Percentiles rank a stretch among this genome's conserved stretches.
phyloP scores from a whole-genome alignment of 2,888 invertebrate genomes.

The Pristionchus entomophagus region DNA sequence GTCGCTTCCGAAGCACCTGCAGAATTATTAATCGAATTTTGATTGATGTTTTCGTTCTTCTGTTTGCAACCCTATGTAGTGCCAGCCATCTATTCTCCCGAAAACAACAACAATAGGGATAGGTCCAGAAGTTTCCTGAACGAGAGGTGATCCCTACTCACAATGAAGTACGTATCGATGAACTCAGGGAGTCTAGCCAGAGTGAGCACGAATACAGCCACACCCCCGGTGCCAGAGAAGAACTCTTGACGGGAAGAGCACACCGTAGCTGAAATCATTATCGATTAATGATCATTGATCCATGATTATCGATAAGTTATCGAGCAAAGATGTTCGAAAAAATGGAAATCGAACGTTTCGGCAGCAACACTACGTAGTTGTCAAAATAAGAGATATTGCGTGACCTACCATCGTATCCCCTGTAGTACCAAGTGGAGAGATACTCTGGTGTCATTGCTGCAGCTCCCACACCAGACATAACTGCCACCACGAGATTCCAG shows the following conservation, averaged over 20 bases:
- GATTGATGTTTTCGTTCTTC: no score
- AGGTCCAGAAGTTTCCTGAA: no score
- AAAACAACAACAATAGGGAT: no score
- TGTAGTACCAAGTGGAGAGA: not conserved
- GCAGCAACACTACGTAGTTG: no score
- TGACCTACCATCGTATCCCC: conserved; percentile 7
- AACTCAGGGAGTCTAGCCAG: not conserved
- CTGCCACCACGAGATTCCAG: not conserved
- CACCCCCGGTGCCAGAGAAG: conserved; percentile 1
- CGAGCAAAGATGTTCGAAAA: no score
- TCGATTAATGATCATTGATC: no score
- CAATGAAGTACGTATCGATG: conserved; percentile 2
- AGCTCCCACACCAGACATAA: not conserved
- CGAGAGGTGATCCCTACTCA: no score
- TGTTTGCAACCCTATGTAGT: no score
- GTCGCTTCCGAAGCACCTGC: conserved; percentile 16
- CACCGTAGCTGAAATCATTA: not conserved
- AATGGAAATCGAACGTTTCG: no score
- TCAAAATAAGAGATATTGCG: no score
- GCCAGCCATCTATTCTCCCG: no score
- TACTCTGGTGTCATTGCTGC: conserved; percentile 7
- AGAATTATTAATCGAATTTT: not conserved
- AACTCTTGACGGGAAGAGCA: not conserved
- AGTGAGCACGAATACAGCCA: not conserved
- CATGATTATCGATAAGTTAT: no score